phyloP scores from a whole-genome alignment of 1,140 invertebrate species.

The Drosophila pectinifera region DNA sequence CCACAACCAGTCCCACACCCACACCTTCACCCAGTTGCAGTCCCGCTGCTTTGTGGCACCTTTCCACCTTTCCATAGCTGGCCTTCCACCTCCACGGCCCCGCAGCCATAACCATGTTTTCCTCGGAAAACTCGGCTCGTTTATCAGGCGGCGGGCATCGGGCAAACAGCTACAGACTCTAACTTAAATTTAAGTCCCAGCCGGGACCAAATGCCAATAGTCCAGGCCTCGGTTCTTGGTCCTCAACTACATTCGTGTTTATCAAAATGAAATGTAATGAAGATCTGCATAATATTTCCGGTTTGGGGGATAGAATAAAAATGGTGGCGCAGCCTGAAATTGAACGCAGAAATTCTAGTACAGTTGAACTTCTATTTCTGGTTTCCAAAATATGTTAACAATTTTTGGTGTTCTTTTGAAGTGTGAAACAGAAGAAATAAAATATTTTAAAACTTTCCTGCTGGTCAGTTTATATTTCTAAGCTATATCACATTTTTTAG shows the following conservation, averaged over 20 bases:
- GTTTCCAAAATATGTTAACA: neutral
- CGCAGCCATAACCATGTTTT: conserved; percentile 49
- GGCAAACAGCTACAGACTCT: conserved; percentile 1
- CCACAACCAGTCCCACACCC: conserved; percentile 15
- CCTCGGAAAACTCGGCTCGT: conserved; percentile 35
- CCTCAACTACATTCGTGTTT: conserved; percentile 46
- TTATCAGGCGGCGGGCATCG: conserved; percentile 56
- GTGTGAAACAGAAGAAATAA: too few species aligned
- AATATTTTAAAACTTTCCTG: too few species aligned
- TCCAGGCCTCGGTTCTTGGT: neutral
- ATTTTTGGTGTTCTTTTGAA: neutral
- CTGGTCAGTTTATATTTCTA: too few species aligned
- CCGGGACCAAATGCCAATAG: conserved; percentile 26
- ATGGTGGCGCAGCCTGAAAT: conserved; percentile 33
- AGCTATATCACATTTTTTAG: too few species aligned
- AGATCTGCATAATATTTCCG: conserved; percentile 65
- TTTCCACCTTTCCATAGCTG: conserved; percentile 43
- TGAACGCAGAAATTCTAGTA: conserved; percentile 5
- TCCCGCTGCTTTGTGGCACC: conserved; percentile 48
- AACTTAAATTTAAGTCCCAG: neutral
- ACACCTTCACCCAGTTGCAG: conserved; percentile 20
- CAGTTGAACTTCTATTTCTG: conserved; percentile 4
- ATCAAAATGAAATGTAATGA: conserved; percentile 41
- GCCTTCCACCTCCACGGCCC: conserved; percentile 33
- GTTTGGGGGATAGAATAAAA: conserved; percentile 33